Conservation (phyloP, 2,888 invertebrate genomes). For the Darwinula stevensoni region DNA sequence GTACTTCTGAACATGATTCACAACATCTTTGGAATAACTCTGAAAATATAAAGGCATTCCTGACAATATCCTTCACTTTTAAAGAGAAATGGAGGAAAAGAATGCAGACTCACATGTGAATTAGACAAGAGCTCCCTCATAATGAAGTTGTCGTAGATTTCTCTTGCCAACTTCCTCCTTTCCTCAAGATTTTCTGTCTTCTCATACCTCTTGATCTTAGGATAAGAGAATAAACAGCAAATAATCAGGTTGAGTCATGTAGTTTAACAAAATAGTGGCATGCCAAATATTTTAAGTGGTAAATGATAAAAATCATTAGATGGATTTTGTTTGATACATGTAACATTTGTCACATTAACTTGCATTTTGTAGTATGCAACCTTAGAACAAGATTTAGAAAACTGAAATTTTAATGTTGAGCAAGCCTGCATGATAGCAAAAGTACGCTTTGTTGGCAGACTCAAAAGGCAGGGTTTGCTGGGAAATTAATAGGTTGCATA, state of each 20-base stretch:
- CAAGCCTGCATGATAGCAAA: too few species aligned
- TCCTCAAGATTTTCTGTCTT: constrained; percentile 94
- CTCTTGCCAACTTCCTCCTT: constrained; percentile 68
- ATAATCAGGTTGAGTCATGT: constrained; percentile 1
- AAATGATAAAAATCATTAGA: too few species aligned
- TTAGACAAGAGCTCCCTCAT: constrained; percentile 98
- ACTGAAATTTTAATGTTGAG: too few species aligned
- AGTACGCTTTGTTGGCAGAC: too few species aligned
- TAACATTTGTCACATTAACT: too few species aligned
- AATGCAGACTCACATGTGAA: constrained; percentile 68
- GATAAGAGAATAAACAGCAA: constrained; percentile 4
- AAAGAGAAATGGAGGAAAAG: not conserved
- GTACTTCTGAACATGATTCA: constrained; percentile 90
- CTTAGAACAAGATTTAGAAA: too few species aligned
- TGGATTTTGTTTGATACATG: too few species aligned
- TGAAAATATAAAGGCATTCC: constrained; percentile 22
- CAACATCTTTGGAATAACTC: constrained; percentile 94
- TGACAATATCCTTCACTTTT: not conserved
- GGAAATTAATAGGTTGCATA: too few species aligned
- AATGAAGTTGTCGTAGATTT: constrained; percentile 98
- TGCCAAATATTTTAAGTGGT: too few species aligned
- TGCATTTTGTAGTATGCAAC: too few species aligned
- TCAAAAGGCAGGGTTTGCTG: too few species aligned
- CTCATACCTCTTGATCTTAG: constrained; percentile 90
- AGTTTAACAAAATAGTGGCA: too few species aligned